Base-by-base conservation (phyloP, 2,888 invertebrate genomes). In the Ferdinandea cuprea region DNA sequence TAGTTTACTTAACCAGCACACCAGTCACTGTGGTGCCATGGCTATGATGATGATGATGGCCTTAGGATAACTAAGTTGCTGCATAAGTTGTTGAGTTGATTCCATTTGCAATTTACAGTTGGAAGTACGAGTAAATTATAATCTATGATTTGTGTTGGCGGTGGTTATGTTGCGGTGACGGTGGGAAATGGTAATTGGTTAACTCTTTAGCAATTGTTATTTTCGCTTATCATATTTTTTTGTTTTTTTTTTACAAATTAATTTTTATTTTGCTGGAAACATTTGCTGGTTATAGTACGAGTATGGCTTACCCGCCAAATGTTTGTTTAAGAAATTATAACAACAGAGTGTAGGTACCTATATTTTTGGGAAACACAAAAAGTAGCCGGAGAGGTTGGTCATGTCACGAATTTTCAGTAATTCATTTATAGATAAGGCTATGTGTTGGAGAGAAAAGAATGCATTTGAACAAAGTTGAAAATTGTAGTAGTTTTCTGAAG, bases 51-150 rank as follows among this genome's bases (percentile, higher is more conserved):
- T 35, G 56, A 58, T 80, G 80, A 80, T 80, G 80, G 80, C 80
- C 80, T 80, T 69, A 74, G 80, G 80, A 80, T 80, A 80, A 80
- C 61, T 48, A 63, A 50, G 63, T 48, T 71, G 30, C 48, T 63
- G 30, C 40, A 61, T 32, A 17, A 44, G 65, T 40, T 56, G 65
- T 66, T 74, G 68, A 80, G 68, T 68, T 68, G 63, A 80, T 63
- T 80, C 21, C 69, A 56, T 74, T 80, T 69, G 48, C 61, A 80
- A 50, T 80, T 80, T 80, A 58, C 80, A 77, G 74, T 79, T 74
- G 44, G 56, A 68, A 21, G 61, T 68, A 19, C 44, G 61, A 79
- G 58, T 15, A 37, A 44, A 61, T 54, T 56, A 66, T 79, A 73
- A 71, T 74, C 68, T 72, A 21, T 58, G 68, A 69, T 58, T 74